Percentiles rank a stretch among this genome's conserved stretches.
Evolutionary conservation across 2,888 invertebrate species (phyloP).

Genomic region (Dilophus febrilis): DNA sequence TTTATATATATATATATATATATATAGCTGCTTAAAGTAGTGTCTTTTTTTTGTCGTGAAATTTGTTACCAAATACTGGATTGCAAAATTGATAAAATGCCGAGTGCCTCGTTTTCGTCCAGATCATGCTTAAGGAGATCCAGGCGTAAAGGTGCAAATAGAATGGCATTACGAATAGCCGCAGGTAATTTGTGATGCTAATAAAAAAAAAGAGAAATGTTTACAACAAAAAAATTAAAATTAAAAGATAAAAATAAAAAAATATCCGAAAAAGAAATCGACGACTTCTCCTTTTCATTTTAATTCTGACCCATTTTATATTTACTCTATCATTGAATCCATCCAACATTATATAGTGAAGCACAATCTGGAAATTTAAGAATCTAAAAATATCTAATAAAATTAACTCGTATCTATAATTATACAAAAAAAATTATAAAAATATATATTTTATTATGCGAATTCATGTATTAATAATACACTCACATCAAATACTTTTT

Average conservation of each 20-base stretch:
- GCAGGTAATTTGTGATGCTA: too few species aligned
- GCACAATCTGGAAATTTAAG: too few species aligned
- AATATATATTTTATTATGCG: too few species aligned
- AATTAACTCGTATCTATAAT: too few species aligned
- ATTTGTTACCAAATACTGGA: neutral
- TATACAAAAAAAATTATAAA: too few species aligned
- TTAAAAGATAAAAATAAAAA: neutral
- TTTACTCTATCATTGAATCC: too few species aligned
- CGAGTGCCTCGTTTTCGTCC: slow-evolving; percentile 88
- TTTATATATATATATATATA: neutral
- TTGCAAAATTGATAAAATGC: slow-evolving; percentile 43
- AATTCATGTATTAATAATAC: too few species aligned
- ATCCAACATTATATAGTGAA: too few species aligned
- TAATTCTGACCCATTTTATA: neutral
- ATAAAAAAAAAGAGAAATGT: too few species aligned
- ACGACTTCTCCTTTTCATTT: neutral
- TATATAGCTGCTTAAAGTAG: neutral
- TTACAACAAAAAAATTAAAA: neutral
- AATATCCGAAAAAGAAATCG: neutral
- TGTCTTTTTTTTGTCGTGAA: neutral
- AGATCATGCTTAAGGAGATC: slow-evolving; percentile 83
- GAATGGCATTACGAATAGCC: slow-evolving; percentile 35
- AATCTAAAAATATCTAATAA: too few species aligned
- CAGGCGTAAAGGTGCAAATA: slow-evolving; percentile 78
- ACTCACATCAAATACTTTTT: too few species aligned